Conservation (phyloP, 2,113 vertebrate species). For the Cololabis saira region DNA sequence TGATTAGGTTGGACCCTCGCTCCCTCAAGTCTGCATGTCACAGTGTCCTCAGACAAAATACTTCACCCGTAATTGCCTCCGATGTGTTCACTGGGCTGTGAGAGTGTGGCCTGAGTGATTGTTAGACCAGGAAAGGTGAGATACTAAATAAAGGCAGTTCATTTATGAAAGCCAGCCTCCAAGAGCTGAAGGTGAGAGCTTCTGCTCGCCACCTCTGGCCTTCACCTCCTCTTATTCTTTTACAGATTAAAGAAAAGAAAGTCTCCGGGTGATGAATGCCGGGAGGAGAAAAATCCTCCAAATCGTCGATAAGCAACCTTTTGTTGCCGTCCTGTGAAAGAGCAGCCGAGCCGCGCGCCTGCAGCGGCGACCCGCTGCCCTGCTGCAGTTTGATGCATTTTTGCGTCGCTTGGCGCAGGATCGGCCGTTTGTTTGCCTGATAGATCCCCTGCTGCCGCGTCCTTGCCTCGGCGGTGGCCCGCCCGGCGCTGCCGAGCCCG, state of each 20-base stretch:
- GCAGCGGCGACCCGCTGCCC: constrained; percentile 60
- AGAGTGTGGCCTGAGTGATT: no score
- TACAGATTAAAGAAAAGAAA: not conserved
- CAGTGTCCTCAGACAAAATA: no score
- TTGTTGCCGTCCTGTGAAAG: not conserved
- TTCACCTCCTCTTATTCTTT: not conserved
- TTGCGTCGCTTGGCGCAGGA: constrained; percentile 36
- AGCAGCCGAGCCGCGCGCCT: constrained; percentile 32
- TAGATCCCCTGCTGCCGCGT: constrained; percentile 62
- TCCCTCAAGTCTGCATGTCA: no score
- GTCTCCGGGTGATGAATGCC: not conserved
- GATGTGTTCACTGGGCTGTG: no score
- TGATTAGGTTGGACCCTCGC: no score
- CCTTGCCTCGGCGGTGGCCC: constrained; percentile 66
- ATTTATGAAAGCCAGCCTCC: no score
- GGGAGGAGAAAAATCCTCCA: not conserved
- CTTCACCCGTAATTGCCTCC: no score
- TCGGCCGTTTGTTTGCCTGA: constrained; percentile 76
- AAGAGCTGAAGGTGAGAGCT: not conserved
- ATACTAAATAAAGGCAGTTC: no score
- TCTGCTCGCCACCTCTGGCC: not conserved
- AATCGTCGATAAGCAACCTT: not conserved
- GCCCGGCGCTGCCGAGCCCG: constrained; percentile 46
- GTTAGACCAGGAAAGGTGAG: no score
- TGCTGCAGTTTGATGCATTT: constrained; percentile 67